Evolutionary conservation across 1,140 invertebrate species (phyloP).

Genomic region (Apis dorsata): DNA sequence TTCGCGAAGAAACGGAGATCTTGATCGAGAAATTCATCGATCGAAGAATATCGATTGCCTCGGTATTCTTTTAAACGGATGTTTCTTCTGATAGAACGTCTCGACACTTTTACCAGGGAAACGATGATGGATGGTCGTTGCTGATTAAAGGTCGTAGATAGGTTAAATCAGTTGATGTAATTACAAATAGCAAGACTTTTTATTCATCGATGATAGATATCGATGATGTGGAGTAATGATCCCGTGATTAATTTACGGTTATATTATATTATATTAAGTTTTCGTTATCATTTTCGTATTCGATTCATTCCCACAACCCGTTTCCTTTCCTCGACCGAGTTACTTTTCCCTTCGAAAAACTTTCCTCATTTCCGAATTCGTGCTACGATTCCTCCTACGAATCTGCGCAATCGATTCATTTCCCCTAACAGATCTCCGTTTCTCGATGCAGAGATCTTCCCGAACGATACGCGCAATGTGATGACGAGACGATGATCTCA

Average conservation of each 20-base stretch:
- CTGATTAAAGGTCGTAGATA: background rate
- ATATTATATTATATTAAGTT: too few relatives aligned
- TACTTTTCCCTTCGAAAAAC: too few relatives aligned
- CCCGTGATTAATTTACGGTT: background rate
- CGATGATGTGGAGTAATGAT: too few relatives aligned
- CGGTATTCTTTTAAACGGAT: slow-evolving; percentile 1
- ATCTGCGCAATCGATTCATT: too few relatives aligned
- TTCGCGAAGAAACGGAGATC: slow-evolving; percentile 26
- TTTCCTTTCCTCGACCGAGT: too few relatives aligned
- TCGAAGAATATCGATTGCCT: background rate
- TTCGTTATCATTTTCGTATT: background rate
- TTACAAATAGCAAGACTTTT: background rate
- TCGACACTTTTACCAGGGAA: background rate
- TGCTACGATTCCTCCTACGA: too few relatives aligned
- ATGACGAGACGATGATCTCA: background rate
- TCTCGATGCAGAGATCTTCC: too few relatives aligned
- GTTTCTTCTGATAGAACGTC: background rate
- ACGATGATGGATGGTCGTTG: slow-evolving; percentile 26
- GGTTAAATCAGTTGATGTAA: background rate
- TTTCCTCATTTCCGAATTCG: too few relatives aligned
- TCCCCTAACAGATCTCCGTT: too few relatives aligned
- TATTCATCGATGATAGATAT: background rate
- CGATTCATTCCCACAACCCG: background rate
- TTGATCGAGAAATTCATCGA: slow-evolving; percentile 17
- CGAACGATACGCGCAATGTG: background rate